Conservation (phyloP, 2,113 vertebrate genomes). For the Salvelinus fontinalis region DNA sequence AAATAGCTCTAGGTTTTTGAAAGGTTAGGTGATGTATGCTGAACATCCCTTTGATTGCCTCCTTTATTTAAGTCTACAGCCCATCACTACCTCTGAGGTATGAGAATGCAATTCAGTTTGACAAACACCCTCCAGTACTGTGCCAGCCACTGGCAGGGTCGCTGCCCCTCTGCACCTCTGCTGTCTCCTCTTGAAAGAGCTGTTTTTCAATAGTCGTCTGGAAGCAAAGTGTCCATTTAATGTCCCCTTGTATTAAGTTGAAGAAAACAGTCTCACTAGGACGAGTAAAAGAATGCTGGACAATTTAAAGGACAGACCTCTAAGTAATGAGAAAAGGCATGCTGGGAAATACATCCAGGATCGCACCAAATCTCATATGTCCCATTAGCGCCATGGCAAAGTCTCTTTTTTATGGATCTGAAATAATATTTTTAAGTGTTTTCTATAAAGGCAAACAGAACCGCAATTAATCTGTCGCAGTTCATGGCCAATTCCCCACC, state of each 20-base stretch:
- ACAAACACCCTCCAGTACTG: neutral
- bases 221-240: constrained; percentile 15
- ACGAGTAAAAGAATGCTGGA: neutral
- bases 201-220: constrained; percentile 39
- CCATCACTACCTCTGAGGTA: neutral
- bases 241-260: neutral
- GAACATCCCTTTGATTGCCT: neutral
- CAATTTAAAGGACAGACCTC: neutral
- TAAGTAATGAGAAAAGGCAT: constrained; percentile 24
- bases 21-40: neutral
- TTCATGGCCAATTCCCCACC: constrained; percentile 24
- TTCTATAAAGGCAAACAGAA: constrained; percentile 37
- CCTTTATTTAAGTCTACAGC: neutral
- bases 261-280: neutral
- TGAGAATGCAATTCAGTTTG: neutral
- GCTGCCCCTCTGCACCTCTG: no score
- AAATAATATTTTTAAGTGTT: constrained; percentile 42
- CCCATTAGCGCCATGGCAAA: constrained; percentile 17
- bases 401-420: constrained; percentile 18
- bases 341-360: neutral
- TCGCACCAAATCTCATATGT: constrained; percentile 10
- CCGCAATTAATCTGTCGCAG: constrained; percentile 35
- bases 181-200: neutral
- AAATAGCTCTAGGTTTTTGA: neutral
- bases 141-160: no score